phyloP scores from a whole-genome alignment of 2,797 vertebrate species.

The Jordanella pulchra region DNA sequence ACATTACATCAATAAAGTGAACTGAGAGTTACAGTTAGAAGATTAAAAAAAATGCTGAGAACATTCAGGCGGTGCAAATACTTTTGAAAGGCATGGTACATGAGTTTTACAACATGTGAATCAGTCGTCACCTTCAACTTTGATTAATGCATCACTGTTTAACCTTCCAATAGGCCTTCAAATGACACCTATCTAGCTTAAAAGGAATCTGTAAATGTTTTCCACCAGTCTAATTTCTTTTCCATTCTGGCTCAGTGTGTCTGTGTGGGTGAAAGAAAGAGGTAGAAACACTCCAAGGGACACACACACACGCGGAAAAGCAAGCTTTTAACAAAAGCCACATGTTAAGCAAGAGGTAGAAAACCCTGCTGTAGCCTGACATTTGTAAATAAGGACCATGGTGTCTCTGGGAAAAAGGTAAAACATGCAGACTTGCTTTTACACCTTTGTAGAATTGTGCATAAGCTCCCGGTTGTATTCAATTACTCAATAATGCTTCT shows the following conservation, averaged over 20 bases:
- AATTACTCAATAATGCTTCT: conserved; percentile 17
- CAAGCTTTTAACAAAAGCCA: conserved; percentile 80
- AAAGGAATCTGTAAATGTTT: conserved; percentile 66
- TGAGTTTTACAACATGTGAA: conserved; percentile 4
- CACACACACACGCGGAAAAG: conserved; percentile 42
- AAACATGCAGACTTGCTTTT: conserved; percentile 43
- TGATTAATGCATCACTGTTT: conserved; percentile 27
- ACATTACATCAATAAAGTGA: not conserved
- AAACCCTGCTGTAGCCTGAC: conserved; percentile 47
- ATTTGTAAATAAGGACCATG: conserved; percentile 26
- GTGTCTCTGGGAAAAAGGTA: conserved; percentile 25
- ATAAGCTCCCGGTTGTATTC: conserved; percentile 31
- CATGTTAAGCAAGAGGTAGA: conserved; percentile 65
- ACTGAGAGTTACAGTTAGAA: not conserved
- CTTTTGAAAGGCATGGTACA: not conserved
- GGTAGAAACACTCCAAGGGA: conserved; percentile 56
- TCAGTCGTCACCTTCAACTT: conserved; percentile 43
- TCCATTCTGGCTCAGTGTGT: conserved; percentile 65
- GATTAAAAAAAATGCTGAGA: not conserved
- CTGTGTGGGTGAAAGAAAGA: conserved; percentile 47
- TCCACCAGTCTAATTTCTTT: conserved; percentile 70
- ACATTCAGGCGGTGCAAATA: not conserved
- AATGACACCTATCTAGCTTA: conserved; percentile 56
- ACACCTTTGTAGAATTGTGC: conserved; percentile 37
- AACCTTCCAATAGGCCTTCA: conserved; percentile 32